Percentiles rank a stretch among this genome's conserved stretches.
These are phyloP conservation scores for Phoebastria nigripes DNA, from an alignment of 2,797 vertebrate species.

Conservation along the genomic window DNA sequence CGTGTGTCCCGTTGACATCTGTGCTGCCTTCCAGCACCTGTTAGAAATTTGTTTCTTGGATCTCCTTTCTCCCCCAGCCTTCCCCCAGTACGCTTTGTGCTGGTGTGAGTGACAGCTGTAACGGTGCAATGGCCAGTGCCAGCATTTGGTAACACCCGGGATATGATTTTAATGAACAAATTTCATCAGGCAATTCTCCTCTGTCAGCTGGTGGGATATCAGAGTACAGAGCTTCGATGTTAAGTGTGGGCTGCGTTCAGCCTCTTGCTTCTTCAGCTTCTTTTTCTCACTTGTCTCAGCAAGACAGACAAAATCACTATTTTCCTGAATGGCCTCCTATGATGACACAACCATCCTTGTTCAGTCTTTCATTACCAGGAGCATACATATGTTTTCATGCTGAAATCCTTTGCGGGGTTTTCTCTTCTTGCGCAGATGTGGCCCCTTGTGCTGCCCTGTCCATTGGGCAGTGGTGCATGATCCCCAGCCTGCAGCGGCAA, in stretches of 20 bases:
- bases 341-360: background rate
- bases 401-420: background rate
- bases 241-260: background rate
- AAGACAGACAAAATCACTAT: background rate
- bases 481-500: background rate
- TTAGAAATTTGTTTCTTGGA: background rate
- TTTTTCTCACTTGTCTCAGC: background rate
- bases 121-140: accelerated
- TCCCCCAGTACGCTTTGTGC: background rate
- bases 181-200: background rate
- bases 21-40: background rate
- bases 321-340: background rate
- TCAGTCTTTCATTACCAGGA: background rate
- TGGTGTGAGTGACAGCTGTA: background rate
- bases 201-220: background rate
- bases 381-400: background rate
- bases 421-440: accelerated
- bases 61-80: background rate
- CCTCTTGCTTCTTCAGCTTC: background rate
- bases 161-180: background rate
- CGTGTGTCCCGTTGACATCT: accelerated
- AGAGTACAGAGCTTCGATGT: accelerated
- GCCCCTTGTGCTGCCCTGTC: accelerated
- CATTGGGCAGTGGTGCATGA: background rate
- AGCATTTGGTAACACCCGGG: background rate